Percentiles rank a stretch among this genome's conserved stretches.
Conservation (phyloP, 2,797 vertebrate species). For the Luscinia megarhynchos region DNA sequence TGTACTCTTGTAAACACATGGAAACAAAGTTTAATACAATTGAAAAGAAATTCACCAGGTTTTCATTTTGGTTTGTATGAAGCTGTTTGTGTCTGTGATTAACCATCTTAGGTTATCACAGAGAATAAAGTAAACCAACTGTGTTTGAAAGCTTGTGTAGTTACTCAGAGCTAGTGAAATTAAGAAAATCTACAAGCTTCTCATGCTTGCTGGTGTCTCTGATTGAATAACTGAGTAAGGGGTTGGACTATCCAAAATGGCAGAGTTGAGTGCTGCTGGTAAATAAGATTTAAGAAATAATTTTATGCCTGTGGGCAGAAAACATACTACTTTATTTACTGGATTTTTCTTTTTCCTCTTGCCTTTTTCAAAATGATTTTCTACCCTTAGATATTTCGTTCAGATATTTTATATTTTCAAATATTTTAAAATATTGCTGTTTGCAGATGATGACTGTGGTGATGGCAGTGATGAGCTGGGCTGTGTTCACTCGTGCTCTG, state of each 20-base stretch:
- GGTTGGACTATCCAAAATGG: background rate
- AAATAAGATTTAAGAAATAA: background rate
- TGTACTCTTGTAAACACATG: background rate
- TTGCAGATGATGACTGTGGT: slow-evolving; percentile 94
- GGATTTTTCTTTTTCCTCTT: background rate
- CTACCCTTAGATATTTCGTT: accelerated
- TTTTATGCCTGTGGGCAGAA: background rate
- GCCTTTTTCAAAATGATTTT: background rate
- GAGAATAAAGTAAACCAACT: background rate
- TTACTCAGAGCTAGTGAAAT: background rate
- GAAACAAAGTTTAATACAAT: background rate
- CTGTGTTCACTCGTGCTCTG: slow-evolving; percentile 88
- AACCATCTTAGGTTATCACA: background rate
- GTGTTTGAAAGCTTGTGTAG: background rate
- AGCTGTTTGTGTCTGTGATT: background rate
- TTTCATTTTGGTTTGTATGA: background rate
- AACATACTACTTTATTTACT: background rate
- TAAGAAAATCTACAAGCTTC: background rate
- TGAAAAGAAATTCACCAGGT: background rate
- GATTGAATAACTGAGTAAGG: background rate
- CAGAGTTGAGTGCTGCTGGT: background rate
- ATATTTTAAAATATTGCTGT: accelerated
- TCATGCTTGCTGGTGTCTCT: background rate
- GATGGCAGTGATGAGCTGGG: slow-evolving; percentile 91
- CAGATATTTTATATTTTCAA: background rate